phyloP scores from a whole-genome alignment of 2,113 vertebrate genomes.

The Nicator chloris region DNA sequence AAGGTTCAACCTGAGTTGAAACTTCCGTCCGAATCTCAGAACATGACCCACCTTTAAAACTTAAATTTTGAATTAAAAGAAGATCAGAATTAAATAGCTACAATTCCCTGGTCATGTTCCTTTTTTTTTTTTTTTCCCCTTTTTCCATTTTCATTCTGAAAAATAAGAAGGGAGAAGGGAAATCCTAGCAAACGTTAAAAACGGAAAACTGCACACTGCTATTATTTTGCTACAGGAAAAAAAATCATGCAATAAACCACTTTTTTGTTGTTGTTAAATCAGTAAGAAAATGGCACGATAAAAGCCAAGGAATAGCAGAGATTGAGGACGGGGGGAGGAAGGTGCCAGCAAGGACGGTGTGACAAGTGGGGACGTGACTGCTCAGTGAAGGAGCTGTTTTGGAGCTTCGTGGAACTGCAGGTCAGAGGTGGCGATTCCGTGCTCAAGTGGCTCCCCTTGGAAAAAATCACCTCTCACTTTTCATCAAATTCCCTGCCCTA shows the following conservation, averaged over 20 bases:
- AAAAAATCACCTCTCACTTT: not conserved
- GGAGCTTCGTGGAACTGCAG: not conserved
- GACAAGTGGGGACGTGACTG: not conserved
- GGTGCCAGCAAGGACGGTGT: not conserved
- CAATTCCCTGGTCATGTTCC: accelerated
- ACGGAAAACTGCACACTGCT: accelerated
- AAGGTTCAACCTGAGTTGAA: too few species aligned
- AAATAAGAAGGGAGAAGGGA: not conserved
- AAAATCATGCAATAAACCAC: accelerated
- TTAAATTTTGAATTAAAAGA: not conserved
- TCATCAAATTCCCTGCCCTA: not conserved
- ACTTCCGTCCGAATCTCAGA: accelerated
- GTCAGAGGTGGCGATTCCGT: not conserved
- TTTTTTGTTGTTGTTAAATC: too few species aligned
- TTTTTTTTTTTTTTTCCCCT: not conserved
- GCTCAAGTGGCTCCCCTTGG: not conserved
- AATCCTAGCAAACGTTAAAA: not conserved
- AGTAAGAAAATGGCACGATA: not conserved
- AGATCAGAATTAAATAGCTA: not conserved
- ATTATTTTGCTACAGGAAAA: not conserved
- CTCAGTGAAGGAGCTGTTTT: not conserved
- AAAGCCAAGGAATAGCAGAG: not conserved
- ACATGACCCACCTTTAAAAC: not conserved
- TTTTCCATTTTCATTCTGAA: too few species aligned
- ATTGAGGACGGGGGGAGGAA: not conserved